Base-by-base conservation (phyloP, 2,797 vertebrate species). In the Meda fulgida region DNA sequence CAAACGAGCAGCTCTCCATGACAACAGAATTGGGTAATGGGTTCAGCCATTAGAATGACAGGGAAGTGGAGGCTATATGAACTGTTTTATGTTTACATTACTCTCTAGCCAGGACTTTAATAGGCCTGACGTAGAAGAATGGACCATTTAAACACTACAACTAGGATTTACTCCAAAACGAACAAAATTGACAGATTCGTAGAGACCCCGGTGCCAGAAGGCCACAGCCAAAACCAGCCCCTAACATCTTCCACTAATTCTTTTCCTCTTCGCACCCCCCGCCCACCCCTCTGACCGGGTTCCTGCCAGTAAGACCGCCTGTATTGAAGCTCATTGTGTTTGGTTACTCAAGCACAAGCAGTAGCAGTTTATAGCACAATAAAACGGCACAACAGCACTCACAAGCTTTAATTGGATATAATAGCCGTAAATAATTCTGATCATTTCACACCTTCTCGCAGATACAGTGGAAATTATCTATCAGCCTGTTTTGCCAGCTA, bases 341-440 rank as follows among this genome's bases (percentile, higher is more conserved):
- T 97, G 95, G 93, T 96, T 95, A 95, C 94, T 97, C 96, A 97
- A 96, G 96, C 96, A 97, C 94, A 96, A 94, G 94, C 93, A 94
- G 96, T 95, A 96, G 96, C 94, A 95, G 95, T 97, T 97, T 96
- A 95, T 95, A 95, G 96, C 95, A 97, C 96, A 97, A 97, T 97
- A 96, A 96, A 96, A 95, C 95, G 95, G 95, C 94, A 96, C 94
- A 96, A 95, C 96, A 96, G 95, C 94, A 96, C 94, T 96, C 96
- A 95, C 95, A 96, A 95, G 96, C 96, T 96, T 97, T 96, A 96
- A 97, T 96, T 96, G 96, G 95, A 95, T 95, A 96, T 96, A 96
- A 95, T 95, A 94, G 93, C 92, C 92, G 91, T 92, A 93, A 95
- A 95, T 95, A 93, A 94, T 95, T 94, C 92, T 92, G 94, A 96